A percentile compares a stretch with the other conserved stretches of the same genome.
Conservation (phyloP, 2,888 invertebrate species). For the Agrilus mali region DNA sequence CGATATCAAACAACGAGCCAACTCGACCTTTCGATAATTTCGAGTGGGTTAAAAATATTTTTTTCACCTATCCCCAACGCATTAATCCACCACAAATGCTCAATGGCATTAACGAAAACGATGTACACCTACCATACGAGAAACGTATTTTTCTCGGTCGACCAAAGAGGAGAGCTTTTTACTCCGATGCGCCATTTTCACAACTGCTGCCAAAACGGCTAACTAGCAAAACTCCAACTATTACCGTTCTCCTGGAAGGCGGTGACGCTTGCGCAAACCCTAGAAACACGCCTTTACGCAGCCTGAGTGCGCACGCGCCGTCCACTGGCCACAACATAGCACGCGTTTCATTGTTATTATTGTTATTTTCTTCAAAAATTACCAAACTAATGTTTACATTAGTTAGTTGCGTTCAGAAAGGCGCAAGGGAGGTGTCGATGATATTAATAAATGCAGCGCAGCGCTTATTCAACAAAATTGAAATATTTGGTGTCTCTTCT, state of each 20-base stretch:
- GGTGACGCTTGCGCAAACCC: conserved; percentile 3
- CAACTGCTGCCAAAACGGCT: no score
- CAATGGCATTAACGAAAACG: neutral
- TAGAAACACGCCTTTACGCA: neutral
- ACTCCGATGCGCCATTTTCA: conserved; percentile 28
- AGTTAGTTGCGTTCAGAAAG: no score
- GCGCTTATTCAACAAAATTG: no score
- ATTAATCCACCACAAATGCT: neutral
- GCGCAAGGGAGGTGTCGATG: no score
- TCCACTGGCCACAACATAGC: neutral
- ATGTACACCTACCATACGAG: conserved; percentile 25
- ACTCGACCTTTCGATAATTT: no score
- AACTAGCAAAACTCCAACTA: conserved; percentile 10
- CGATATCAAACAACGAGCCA: no score
- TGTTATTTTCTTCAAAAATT: no score
- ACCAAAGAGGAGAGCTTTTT: conserved; percentile 17
- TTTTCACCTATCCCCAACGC: neutral
- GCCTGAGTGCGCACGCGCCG: neutral
- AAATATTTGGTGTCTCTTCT: no score
- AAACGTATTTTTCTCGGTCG: conserved; percentile 25
- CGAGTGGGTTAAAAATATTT: no score
- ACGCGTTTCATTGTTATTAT: no score
- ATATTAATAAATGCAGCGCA: no score
- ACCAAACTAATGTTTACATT: no score
- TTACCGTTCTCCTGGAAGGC: conserved; percentile 13